A percentile compares a stretch with the other conserved stretches of the same genome.
Conservation (phyloP, 2,113 vertebrate species). For the Oriolus oriolus region DNA sequence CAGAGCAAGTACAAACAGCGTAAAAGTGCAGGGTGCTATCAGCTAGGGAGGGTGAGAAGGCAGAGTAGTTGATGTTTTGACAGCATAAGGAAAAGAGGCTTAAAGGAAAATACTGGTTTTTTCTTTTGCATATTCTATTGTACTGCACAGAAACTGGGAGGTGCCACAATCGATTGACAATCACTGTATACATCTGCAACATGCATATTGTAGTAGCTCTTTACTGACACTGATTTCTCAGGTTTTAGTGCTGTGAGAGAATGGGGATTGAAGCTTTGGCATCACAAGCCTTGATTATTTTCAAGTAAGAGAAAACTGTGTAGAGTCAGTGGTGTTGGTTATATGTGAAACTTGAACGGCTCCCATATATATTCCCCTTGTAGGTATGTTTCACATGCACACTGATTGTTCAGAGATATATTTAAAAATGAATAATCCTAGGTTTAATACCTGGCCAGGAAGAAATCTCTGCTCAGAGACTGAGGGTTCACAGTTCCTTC, state of each 20-base stretch:
- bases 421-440: background rate
- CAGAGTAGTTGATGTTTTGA: background rate
- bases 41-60: background rate
- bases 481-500: background rate
- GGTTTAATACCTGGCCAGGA: background rate
- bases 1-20: conserved; percentile 52
- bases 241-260: background rate
- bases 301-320: background rate
- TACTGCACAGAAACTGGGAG: background rate
- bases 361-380: background rate
- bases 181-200: background rate
- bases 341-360: background rate
- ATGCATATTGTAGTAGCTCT: background rate
- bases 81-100: background rate
- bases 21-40: conserved; percentile 1
- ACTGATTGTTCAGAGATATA: background rate
- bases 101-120: background rate
- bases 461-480: background rate
- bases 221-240: background rate
- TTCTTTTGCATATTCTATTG: background rate
- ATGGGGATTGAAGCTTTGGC: background rate
- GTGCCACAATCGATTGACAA: background rate
- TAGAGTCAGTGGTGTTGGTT: background rate
- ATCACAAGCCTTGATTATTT: background rate
- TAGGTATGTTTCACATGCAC: background rate